phyloP scores from a whole-genome alignment of 2,113 vertebrate genomes.

The Gila orcuttii region DNA sequence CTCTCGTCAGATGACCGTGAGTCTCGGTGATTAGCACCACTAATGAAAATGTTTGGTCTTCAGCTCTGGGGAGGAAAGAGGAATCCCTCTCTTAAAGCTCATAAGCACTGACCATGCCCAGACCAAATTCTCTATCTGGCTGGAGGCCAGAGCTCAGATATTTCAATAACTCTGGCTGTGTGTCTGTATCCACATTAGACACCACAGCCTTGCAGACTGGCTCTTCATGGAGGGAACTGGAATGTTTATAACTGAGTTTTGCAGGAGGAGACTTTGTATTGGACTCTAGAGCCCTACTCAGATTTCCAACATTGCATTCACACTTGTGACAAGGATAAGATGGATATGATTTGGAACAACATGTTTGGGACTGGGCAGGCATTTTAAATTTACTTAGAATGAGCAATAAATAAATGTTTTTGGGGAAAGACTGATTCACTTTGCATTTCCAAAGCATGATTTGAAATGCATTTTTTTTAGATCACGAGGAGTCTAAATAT shows the following conservation, averaged over 20 bases:
- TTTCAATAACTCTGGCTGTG: conserved; percentile 24
- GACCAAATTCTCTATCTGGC: conserved; percentile 33
- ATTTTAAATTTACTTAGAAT: conserved; percentile 12
- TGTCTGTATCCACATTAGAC: conserved; percentile 36
- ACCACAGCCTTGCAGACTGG: conserved; percentile 3
- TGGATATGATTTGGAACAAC: conserved; percentile 9
- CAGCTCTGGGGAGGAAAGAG: conserved; percentile 33
- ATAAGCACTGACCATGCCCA: conserved; percentile 52
- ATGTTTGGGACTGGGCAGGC: neutral
- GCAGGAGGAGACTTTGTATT: conserved; percentile 6
- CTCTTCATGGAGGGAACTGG: conserved; percentile 1
- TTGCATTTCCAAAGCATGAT: neutral
- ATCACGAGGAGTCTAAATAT: neutral
- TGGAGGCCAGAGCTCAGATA: conserved; percentile 20
- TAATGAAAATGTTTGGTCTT: conserved; percentile 62
- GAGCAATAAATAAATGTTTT: neutral
- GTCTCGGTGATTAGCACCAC: conserved; percentile 55
- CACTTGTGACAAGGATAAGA: conserved; percentile 25
- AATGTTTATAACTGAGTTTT: conserved; percentile 1
- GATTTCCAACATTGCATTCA: conserved; percentile 26
- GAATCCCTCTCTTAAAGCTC: conserved; percentile 33
- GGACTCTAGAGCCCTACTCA: neutral
- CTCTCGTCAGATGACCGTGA: conserved; percentile 52
- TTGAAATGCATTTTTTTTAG: neutral
- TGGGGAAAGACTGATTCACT: neutral